Evolutionary conservation across 1,140 invertebrate species (phyloP).

Genomic region (Archivesica marissinica): DNA sequence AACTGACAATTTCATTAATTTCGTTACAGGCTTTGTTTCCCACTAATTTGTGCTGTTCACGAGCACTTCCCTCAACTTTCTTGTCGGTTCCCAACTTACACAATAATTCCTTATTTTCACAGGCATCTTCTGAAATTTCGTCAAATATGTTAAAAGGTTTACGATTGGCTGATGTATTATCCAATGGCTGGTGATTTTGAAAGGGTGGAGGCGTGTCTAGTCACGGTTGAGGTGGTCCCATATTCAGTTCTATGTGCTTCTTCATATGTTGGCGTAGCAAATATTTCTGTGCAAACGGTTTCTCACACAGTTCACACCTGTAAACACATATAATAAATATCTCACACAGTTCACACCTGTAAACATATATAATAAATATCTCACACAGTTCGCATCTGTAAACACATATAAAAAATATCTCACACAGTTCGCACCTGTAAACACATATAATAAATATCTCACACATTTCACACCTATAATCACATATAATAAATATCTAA

Average conservation of each 20-base stretch:
- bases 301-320: constrained; percentile 59
- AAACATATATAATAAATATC: too few relatives aligned
- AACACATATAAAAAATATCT: neutral
- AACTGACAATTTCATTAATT: too few relatives aligned
- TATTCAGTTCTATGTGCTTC: constrained; percentile 55
- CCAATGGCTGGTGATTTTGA: constrained; percentile 31
- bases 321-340: neutral
- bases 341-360: too few relatives aligned
- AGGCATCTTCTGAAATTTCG: neutral
- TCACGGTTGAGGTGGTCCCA: constrained; percentile 15
- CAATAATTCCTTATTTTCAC: neutral
- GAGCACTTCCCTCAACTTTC: too few relatives aligned
- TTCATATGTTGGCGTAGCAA: constrained; percentile 59
- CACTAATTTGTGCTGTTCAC: too few relatives aligned
- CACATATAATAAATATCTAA: too few relatives aligned
- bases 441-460: too few relatives aligned
- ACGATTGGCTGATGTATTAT: constrained; percentile 1
- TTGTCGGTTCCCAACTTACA: neutral
- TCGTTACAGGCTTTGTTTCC: too few relatives aligned
- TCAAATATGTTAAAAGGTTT: neutral
- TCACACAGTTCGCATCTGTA: neutral
- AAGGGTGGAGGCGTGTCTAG: constrained; percentile 1
- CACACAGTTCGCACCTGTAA: neutral
- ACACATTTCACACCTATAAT: too few relatives aligned
- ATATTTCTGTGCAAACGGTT: constrained; percentile 63